Base-by-base conservation (phyloP, 2,888 invertebrate genomes). In the Sinohyriopsis cumingii region DNA sequence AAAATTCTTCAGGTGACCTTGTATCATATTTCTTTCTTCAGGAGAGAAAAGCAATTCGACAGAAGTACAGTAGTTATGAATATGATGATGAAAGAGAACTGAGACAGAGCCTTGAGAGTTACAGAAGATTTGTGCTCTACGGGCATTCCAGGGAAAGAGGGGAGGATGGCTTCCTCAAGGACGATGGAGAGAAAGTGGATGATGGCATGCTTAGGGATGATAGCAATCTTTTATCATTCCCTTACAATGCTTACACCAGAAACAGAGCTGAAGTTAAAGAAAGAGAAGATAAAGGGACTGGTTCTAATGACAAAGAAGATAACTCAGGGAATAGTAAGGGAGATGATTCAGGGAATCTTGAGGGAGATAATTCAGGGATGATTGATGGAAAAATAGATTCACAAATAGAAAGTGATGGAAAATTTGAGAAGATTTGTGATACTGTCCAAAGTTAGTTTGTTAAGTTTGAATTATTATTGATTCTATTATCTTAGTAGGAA, bases 41-140 rank as follows among this genome's bases (percentile, higher is more conserved):
- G 94, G 96, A 96, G 90, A 92, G 96, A 69, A 93, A 94, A 72
- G 93, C 96, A 65, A 91, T 97, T 73, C 94, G 95, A 84, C 96
- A 96, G 88, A 93, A 95, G 25, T 97, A 94, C 87, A 96, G 96
- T 0, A 95, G 95, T 68, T 77, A 95, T 94, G 2, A 91, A 94
- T 72, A 92, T 93, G 93, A 94, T 82, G 92, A 93, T 68, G 96
- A 96, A 88, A 92, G 94, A 56, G 79, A 95, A 83, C 96, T 96
- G 84, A 92, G 93, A 25, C 89, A 93, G 28, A 95, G 96, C 90
- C 92, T 97, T 80, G 94, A 94, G 86, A 94, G 94, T 73, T 97
- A 96, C 90, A 95, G 95, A 33, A 74, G 82, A 65, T 86, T 80
- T 74, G 77, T 85, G 20, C 56, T 82, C 18, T 62, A 78, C 53